Conservation (phyloP, 2,113 vertebrate genomes). For the Eira barbara region DNA sequence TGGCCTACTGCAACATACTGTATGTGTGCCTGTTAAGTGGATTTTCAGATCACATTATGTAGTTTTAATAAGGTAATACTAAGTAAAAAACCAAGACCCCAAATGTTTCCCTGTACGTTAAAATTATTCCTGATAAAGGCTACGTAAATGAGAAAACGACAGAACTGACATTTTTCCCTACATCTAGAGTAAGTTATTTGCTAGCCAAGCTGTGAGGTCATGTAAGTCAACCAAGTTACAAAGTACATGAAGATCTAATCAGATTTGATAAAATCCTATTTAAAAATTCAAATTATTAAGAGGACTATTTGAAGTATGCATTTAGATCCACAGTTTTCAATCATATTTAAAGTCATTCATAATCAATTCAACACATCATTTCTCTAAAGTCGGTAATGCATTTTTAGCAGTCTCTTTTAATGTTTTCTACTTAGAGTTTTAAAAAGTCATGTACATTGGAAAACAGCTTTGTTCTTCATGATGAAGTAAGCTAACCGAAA, state of each 20-base stretch:
- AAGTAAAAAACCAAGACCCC: not conserved
- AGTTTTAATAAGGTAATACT: not conserved
- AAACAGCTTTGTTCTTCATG: not conserved
- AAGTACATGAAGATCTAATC: not conserved
- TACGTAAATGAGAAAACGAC: not conserved
- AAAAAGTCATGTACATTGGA: not conserved
- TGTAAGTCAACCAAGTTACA: not conserved
- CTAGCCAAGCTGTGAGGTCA: not conserved
- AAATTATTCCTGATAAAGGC: not conserved
- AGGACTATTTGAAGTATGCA: not conserved
- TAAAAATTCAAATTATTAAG: not conserved
- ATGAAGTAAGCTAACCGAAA: not conserved
- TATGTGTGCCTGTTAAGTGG: not conserved
- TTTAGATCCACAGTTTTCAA: not conserved
- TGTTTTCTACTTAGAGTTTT: not conserved
- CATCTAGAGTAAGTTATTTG: not conserved
- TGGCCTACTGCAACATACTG: not conserved
- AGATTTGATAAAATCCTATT: not conserved
- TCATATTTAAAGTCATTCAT: not conserved
- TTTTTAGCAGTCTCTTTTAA: not conserved
- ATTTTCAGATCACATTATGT: not conserved
- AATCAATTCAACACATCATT: not conserved
- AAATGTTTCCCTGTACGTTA: not conserved
- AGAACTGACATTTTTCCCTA: not conserved
- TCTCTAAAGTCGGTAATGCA: not conserved